Evolutionary conservation across 2,113 vertebrate species (phyloP), one percentile per base, ranked within the genome.

Genomic region (Urocynchramus pylzowi): DNA sequence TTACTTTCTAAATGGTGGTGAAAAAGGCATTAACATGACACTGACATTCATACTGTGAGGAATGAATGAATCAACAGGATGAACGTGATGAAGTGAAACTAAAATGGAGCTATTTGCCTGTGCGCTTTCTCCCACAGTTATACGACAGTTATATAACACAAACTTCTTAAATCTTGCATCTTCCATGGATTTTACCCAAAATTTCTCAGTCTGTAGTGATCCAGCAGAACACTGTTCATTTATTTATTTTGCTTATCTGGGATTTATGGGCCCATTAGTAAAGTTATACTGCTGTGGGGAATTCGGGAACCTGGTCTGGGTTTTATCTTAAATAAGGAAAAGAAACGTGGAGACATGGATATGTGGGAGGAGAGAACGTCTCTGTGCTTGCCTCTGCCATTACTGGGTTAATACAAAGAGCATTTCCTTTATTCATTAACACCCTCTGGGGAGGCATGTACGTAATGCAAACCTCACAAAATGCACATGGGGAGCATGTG

Each of bases 401-500:
- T 59, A 16, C 17, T 70, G 17, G 41, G 16, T 15, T 67, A 68
- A 30, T 37, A 14, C 4, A 45, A 63, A 59, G 15, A 70, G 3
- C 10, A 50, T 54, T 82, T 52, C 24, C 6, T 12, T 50, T 64
- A 44, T 70, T 10, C 10, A 24, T n/a, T 53, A 52, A 44, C 28
- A 56, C 3, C 3, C 4, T 49, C 68, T 67, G 5, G 2, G 21
- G 42, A 31, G 13, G 9, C 2, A 8, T n/a, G 27, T 31, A 59
- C 30, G 7, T 68, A 84, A n/a, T 4, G 8, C 70, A 57, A 78
- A 41, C 7, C 23, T 59, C 16, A 68, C 35, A 33, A 74, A 71
- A 53, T 11, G 2, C 31, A 18, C 1, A 0, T 24, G 27, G 27
- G 23, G 4, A 44, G 4, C 0, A 0, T 4, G 1, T 33, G 22